phyloP scores from a whole-genome alignment of 1,140 invertebrate genomes.

The Tachypleus tridentatus region DNA sequence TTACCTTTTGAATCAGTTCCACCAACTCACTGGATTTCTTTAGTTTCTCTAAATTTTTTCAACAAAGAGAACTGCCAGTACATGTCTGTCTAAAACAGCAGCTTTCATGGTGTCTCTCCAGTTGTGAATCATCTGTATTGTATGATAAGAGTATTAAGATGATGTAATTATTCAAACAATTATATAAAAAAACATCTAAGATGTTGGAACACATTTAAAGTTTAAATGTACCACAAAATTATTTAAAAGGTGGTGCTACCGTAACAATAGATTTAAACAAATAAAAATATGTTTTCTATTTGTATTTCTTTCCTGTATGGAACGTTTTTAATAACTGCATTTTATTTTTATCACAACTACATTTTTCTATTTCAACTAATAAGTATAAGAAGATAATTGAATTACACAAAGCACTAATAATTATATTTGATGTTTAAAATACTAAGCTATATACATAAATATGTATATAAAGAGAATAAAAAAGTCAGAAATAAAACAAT shows the following conservation, averaged over 20 bases:
- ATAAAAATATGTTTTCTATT: not conserved
- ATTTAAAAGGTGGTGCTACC: not conserved
- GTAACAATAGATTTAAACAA: not conserved
- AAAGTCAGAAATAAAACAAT: not conserved
- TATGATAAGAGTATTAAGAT: too few relatives aligned
- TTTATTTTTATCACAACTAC: too few relatives aligned
- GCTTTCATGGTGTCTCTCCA: constrained; percentile 93
- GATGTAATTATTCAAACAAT: too few relatives aligned
- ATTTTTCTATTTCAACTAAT: too few relatives aligned
- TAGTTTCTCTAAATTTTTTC: constrained; percentile 81
- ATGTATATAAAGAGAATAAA: not conserved
- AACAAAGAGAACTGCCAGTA: constrained; percentile 73
- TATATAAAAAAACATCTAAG: constrained; percentile 7
- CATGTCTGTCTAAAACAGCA: constrained; percentile 59
- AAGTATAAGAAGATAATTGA: too few relatives aligned
- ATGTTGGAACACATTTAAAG: not conserved
- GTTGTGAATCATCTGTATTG: constrained; percentile 27
- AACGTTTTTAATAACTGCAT: too few relatives aligned
- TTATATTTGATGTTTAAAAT: constrained; percentile 21
- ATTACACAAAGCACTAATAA: not conserved
- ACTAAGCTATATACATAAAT: constrained; percentile 5
- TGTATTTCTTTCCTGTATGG: too few relatives aligned
- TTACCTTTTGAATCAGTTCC: constrained; percentile 24
- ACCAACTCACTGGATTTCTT: constrained; percentile 72
- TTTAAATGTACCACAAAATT: not conserved